Evolutionary conservation across 2,113 vertebrate genomes (phyloP).

Genomic region (Athene cunicularia): DNA sequence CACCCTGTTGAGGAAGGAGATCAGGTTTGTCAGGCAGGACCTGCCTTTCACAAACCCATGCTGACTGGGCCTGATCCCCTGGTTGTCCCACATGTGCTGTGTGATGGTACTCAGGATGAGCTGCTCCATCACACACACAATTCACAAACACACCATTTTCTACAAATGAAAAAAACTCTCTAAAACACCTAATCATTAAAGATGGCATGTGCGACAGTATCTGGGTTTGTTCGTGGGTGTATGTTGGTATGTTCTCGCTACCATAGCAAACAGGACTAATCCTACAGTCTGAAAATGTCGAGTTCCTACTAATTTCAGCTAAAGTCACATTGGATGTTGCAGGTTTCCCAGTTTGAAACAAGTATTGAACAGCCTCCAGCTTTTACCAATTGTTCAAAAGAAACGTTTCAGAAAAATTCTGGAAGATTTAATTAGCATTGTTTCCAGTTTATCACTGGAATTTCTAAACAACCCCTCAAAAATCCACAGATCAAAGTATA

Average conservation of each 20-base stretch:
- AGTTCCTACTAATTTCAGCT: not conserved
- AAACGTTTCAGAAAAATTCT: not conserved
- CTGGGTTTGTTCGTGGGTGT: not conserved
- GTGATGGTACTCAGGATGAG: too few relatives aligned
- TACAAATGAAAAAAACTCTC: fast-evolving
- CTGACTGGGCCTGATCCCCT: too few relatives aligned
- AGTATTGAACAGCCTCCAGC: fast-evolving
- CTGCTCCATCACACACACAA: not conserved
- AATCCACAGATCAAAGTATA: not conserved
- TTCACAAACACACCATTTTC: not conserved
- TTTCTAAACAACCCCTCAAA: not conserved
- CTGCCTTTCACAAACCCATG: too few relatives aligned
- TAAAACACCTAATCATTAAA: not conserved
- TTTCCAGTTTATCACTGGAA: not conserved
- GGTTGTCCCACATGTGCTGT: too few relatives aligned
- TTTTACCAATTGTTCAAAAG: not conserved
- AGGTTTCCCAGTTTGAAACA: not conserved
- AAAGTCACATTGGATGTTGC: not conserved
- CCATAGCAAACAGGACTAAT: not conserved
- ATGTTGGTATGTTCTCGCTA: not conserved
- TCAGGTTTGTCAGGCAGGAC: too few relatives aligned
- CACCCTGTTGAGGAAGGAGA: too few relatives aligned
- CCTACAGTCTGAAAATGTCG: not conserved
- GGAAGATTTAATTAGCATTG: not conserved
- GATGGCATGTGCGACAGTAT: too few relatives aligned